Evolutionary conservation across 64 coral and sea anemone species (phyloP).

Genomic region (Pocillopora verrucosa): DNA sequence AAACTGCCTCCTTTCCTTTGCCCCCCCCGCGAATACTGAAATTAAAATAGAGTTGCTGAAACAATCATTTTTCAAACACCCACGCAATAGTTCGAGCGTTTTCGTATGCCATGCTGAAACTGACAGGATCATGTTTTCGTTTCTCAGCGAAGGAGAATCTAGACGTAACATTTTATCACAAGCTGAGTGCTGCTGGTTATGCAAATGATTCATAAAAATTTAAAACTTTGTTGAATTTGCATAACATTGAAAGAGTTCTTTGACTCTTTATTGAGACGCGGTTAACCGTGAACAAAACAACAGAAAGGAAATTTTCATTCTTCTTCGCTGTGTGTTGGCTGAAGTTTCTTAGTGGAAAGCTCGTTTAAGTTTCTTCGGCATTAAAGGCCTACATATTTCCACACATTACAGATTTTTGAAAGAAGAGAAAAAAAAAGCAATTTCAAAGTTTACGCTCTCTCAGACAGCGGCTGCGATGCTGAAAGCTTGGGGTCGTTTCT

Average conservation of each 20-base stretch:
- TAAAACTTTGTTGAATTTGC: conserved; percentile 15
- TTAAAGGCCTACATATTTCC: neutral
- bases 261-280: conserved; percentile 22
- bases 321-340: too few species aligned
- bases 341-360: neutral
- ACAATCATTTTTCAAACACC: neutral
- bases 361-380: neutral
- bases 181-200: conserved; percentile 17
- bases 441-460: neutral
- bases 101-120: neutral
- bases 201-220: conserved; percentile 33
- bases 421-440: neutral
- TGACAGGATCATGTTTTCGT: neutral
- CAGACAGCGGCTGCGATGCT: neutral
- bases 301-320: neutral
- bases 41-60: too few species aligned
- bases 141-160: neutral
- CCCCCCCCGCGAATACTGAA: neutral
- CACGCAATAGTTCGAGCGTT: neutral
- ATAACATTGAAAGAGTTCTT: conserved; percentile 2
- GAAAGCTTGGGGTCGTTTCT: neutral
- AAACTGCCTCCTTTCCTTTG: neutral
- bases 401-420: neutral
- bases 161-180: neutral
- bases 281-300: conserved; percentile 25